Evolutionary conservation across 2,797 vertebrate species (phyloP), one percentile per base, ranked within the genome.

Genomic region (Centropyge bicolor): DNA sequence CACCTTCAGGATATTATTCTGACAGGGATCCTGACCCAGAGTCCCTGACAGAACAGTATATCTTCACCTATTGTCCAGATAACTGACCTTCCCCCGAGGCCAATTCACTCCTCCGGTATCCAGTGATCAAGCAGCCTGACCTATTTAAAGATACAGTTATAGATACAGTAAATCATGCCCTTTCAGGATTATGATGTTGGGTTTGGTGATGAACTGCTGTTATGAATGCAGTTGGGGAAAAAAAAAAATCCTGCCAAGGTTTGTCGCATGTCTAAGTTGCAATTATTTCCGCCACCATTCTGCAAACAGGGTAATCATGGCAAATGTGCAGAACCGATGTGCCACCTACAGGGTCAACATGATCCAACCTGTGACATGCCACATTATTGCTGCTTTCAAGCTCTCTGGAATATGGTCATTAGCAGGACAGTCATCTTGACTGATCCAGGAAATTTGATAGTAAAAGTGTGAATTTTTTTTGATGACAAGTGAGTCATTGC

Each of bases 271-370:
- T 77, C 85, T 67, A 86, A 86, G 31, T 75, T 70, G 49, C 55
- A 78, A 84, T 83, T 89, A 76, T 80, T 88, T 87, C 57, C 36
- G 0, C 81, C 74, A 77, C 6, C 40, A 66, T 8, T 54, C 70
- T 82, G 74, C 77, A 81, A 87, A 77, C 70, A 63, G 69, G 43
- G 59, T 75, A 77, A 89, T 91, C 64, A 84, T 61, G 62, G 70
- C 35, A 81, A 63, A 87, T 88, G 65, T 86, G 79, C 70, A 71
- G 74, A 46, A 70, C 43, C 81, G 70, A 85, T 74, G 61, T 5
- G 0, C 59, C 27, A 46, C 77, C 76, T 79, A 74, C 76, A 78
- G 46, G 81, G 63, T 78, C 74, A 84, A 54, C 52, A 36, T 13
- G 40, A 84, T 83, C 61, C 78, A 75, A 84, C 73, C 79, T 81